Base-by-base conservation (phyloP, 2,888 invertebrate species). In the Eupithecia tripunctaria region DNA sequence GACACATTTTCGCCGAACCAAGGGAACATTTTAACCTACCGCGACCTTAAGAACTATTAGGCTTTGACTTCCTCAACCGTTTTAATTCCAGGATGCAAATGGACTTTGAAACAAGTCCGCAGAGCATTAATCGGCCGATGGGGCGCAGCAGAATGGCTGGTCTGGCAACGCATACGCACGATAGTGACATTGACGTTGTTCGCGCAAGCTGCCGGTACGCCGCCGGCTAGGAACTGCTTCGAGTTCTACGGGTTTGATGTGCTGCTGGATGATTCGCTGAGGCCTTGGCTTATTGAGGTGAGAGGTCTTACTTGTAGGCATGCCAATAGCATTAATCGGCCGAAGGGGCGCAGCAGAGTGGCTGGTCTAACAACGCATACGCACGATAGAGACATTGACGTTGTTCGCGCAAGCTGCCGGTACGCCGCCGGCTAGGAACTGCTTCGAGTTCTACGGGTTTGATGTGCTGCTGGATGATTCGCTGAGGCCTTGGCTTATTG, bases 201-300 rank as follows among this genome's bases (percentile, higher is more conserved):
- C 27, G 97, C 97, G 67, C 97, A 98, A 86, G 95, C 96, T 0
- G 95, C 96, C 32, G 96, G 96, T 41, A 96, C 97, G 14, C 97
- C 97, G 0, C 95, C 95, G 12, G 96, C 96, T 0, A 95, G 96
- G 41, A 97, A 97, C 90, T 97, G 97, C 89, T 98, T 98, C 88
- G 98, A 98, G 87, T 96, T 98, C 85, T 98, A 98, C 85, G 98
- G 98, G 1, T 98, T 98, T 86, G 98, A 99, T 88, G 96, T 99
- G 62, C 92, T 99, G 64, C 96, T 99, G 1, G 98, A 99, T 85
- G 96, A 96, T 64, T 95, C 96, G 70, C 90, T 98, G 77, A 96
- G 97, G 78, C 98, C 98, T 0, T 98, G 98, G 98, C 93, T 98
- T 25, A 92, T 99, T 71, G 98, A 98, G 95, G 98, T 98, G 63